Evolutionary conservation across 2,113 vertebrate species (phyloP).

Genomic region (Galeopterus variegatus): DNA sequence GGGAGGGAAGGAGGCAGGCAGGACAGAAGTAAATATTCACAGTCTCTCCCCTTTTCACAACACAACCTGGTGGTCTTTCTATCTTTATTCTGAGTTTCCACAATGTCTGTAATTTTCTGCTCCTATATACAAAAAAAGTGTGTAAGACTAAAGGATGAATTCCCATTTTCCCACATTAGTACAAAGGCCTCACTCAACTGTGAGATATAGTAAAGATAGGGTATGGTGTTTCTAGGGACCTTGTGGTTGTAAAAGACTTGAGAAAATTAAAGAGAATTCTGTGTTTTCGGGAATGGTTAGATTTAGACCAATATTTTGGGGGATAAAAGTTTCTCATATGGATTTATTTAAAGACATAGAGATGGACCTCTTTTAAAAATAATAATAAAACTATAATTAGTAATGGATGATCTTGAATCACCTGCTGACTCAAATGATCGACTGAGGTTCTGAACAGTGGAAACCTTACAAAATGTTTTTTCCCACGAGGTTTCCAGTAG

Average conservation of each 20-base stretch:
- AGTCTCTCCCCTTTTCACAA: no score
- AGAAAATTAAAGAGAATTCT: constrained; percentile 40
- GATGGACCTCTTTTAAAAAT: background rate
- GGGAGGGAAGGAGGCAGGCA: background rate
- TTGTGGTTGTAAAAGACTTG: constrained; percentile 38
- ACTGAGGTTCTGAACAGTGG: background rate
- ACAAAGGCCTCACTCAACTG: background rate
- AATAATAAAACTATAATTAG: constrained; percentile 35
- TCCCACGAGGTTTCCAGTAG: constrained; percentile 28
- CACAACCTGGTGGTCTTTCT: background rate
- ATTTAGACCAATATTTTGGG: background rate
- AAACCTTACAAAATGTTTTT: background rate
- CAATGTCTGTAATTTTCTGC: background rate
- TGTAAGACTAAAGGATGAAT: constrained; percentile 44
- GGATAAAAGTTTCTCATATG: background rate
- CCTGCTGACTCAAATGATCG: constrained; percentile 63
- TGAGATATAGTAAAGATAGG: constrained; percentile 30
- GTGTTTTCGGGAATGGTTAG: constrained; percentile 46
- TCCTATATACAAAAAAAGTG: background rate
- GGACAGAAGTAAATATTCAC: background rate
- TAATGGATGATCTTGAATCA: constrained; percentile 42
- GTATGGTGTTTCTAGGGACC: constrained; percentile 33
- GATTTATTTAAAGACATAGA: background rate
- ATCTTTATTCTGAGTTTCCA: background rate
- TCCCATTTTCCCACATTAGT: background rate